Percentiles rank a stretch among this genome's conserved stretches.
These are phyloP conservation scores for Lasioglossum oenotherae DNA, from an alignment of 2,888 invertebrate genomes.

Conservation along the genomic window DNA sequence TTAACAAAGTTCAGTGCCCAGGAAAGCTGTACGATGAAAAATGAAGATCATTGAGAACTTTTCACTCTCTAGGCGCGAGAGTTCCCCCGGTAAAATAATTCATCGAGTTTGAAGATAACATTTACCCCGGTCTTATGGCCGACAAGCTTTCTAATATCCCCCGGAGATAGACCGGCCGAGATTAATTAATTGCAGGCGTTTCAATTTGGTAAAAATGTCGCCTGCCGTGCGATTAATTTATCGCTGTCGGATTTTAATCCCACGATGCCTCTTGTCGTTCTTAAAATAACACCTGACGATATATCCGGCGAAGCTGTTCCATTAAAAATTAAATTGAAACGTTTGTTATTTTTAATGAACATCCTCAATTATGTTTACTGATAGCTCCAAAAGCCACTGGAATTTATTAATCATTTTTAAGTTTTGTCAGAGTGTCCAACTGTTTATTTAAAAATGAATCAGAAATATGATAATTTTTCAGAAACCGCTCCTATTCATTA, in stretches of 20 bases:
- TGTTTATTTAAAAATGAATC: too few species aligned
- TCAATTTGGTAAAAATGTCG: conserved; percentile 12
- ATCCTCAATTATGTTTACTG: not conserved
- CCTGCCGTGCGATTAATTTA: not conserved
- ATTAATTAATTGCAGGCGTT: conserved; percentile 29
- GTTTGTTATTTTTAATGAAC: not conserved
- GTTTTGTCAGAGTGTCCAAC: not conserved
- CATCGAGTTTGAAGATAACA: conserved; percentile 13
- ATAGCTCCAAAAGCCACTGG: not conserved
- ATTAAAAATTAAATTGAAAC: too few species aligned
- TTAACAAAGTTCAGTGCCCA: not conserved
- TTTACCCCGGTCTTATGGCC: not conserved
- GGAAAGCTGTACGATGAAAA: not conserved
- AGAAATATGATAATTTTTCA: too few species aligned
- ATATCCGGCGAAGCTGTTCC: not conserved
- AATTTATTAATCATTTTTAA: not conserved
- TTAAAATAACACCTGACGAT: not conserved
- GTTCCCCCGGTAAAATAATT: not conserved
- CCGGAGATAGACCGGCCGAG: not conserved
- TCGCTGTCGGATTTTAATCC: not conserved
- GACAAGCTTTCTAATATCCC: conserved; percentile 16
- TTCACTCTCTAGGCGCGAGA: not conserved
- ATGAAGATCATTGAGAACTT: not conserved
- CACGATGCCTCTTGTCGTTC: not conserved
- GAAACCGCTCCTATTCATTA: not conserved